Evolutionary conservation across 2,888 invertebrate genomes (phyloP), one percentile per base, ranked within the genome.

Genomic region (Aphidius colemani): DNA sequence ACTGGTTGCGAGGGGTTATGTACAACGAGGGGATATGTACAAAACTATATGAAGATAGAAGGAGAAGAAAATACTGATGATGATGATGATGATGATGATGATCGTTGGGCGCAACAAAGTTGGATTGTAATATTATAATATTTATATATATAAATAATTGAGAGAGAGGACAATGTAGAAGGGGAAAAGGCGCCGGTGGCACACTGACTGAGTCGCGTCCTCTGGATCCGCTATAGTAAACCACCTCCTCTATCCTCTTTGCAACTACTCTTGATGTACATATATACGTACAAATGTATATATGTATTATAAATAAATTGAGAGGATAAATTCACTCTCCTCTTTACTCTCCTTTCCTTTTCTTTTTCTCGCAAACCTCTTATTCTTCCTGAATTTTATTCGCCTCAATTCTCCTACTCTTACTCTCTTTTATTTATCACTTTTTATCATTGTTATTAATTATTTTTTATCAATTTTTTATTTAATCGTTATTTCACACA

Each of bases 131-230:
- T 53, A 61, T 49, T 58, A 64, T 53, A 18, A 18, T 2, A n/a
- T n/a, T n/a, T 18, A 18, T 18, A 18, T 18, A 18, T 18, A 18
- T 18, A 30, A 30, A 30, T 30, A 30, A 30, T 30, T 30, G 53
- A 59, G n/a, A 58, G 59, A 59, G 58, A 18, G 13, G 13, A 18
- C 1, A 18, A 18, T 18, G 2, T n/a, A 61, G 69, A 65, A 53
- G 59, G 46, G 59, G 69, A 65, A 53, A 61, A 66, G 71, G 76
- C 74, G 80, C 80, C 81, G 80, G 80, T 82, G 81, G 81, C 81
- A 82, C 81, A 82, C 81, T 82, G 81, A 82, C 81, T 81, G 81
- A 82, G 78, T 81, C 81, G 61, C 57, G 61, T 63, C 69, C 64
- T 65, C 53, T 46, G 58, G 50, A 65, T 68, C 67, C 70, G 67